Evolutionary conservation across 2,797 vertebrate genomes (phyloP), one percentile per base, ranked within the genome.

Genomic region (Melanotaenia maccullochi): DNA sequence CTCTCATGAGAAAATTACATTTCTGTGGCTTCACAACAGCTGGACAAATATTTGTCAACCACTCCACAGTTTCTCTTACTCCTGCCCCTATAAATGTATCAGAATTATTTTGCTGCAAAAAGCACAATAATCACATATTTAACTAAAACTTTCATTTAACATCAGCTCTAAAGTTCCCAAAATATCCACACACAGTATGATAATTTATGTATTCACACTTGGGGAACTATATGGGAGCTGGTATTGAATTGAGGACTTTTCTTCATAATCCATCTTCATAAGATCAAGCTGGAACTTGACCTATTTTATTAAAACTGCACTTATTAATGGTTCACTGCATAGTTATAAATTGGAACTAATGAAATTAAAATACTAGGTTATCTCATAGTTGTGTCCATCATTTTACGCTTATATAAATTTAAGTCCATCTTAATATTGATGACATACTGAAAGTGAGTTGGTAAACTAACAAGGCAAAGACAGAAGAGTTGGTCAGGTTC

Each of bases 241-340:
- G 67, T 62, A 62, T 52, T 44, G 35, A 66, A 74, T 71, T 60
- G n/a, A 49, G 9, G 25, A 72, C 52, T 55, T 38, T 75, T 28
- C 54, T 18, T 38, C 60, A 67, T 60, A 61, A 74, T 67, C 49
- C 68, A 65, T 61, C 65, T 73, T 80, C 57, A 55, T 70, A 61
- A 84, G 79, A 93, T 95, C 94, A 95, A 95, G 95, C 95, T 94
- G 95, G 95, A 95, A 89, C 94, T 95, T 95, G 94, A 95, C 87
- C 76, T 82, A 68, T 86, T 83, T 84, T 87, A 58, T 83, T 78
- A 68, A 76, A 79, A 68, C 62, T 83, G 83, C 84, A 90, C 86
- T 91, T 87, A 87, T 73, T 78, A 87, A 85, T 68, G 44, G 71
- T 71, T 77, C 84, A 65, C 79, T 70, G 71, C 63, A 76, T 76